A percentile compares a stretch with the other conserved stretches of the same genome.
phyloP scores from a whole-genome alignment of 35 echinoderm and acorn worm species.

The Diadema setosum region DNA sequence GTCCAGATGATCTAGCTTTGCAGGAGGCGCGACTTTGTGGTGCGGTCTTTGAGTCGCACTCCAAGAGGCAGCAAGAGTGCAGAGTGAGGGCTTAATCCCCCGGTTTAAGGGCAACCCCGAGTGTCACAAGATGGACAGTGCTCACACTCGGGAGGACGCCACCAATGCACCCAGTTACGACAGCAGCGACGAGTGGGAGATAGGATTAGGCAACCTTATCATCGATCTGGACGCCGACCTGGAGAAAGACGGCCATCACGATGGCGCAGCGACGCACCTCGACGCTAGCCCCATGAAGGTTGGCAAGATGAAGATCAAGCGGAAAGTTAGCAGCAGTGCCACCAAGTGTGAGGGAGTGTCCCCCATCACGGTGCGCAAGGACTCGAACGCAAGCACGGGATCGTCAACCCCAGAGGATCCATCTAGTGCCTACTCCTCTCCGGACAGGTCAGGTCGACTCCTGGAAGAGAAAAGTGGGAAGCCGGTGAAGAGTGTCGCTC shows the following conservation, averaged over 20 bases:
- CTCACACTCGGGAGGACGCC: constrained; percentile 10
- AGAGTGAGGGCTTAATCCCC: not conserved
- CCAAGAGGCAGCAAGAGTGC: no score
- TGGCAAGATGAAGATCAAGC: constrained; percentile 99
- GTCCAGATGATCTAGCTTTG: not conserved
- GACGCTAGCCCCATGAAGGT: constrained; percentile 91
- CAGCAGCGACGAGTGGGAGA: constrained; percentile 99
- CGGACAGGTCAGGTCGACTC: not conserved
- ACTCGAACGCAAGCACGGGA: constrained; percentile 9
- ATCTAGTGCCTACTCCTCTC: not conserved
- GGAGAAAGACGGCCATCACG: constrained; percentile 93
- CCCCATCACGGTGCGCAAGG: constrained; percentile 26
- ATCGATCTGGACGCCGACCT: constrained; percentile 98
- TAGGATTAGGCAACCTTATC: constrained; percentile 94
- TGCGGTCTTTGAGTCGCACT: not conserved
- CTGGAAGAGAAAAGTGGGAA: constrained; percentile 9
- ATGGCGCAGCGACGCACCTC: constrained; percentile 7
- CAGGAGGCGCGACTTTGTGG: not conserved
- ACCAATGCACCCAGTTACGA: constrained; percentile 64
- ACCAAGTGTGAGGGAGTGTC: constrained; percentile 40
- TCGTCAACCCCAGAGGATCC: not conserved
- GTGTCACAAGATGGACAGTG: constrained; percentile 30
- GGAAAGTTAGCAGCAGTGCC: constrained; percentile 79
- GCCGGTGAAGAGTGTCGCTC: not conserved
- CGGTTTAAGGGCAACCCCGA: not conserved